Base-by-base conservation (phyloP, 2,888 invertebrate genomes). In the Xiphydria camelus region DNA sequence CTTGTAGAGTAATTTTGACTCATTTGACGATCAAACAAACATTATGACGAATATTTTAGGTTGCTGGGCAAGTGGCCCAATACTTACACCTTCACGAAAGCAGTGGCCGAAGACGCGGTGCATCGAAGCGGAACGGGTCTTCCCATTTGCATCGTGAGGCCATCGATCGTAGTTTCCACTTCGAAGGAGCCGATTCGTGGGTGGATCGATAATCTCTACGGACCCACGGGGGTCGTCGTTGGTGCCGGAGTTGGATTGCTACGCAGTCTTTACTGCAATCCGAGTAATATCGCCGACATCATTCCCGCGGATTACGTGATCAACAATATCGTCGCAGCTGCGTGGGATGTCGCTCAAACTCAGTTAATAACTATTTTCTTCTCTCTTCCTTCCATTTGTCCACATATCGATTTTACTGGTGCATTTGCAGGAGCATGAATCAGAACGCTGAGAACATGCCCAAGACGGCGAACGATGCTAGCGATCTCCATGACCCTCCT, bases 21-120 rank as follows among this genome's bases (percentile, higher is more conserved):
- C 4, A 34, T 34, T 21, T 29, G 12, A 38, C 19, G 3, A 40
- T 21, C 2, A 4, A 14, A 36, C 25, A 22, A 19, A 44, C 6
- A 31, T 45, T 4, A 23, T 20, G n/a, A 21, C 12, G 9, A 29
- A 23, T 26, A 14, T 59, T 64, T 58, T 53, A 83, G 83, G 21
- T 52, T 82, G 10, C 53, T 80, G 2, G 76, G 73, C 0, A 69
- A 74, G 17, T 85, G 83, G 72, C 88, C 88, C 0, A 89, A 90
- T 69, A 87, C 86, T 0, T 89, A 89, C 70, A 81, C 85, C 0
- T 87, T 82, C 66, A 86, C 88, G 0, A 89, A 91, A 73, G 84
- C 86, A 4, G 64, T 88, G 10, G 86, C 84, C 0, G 90, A 91
- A 64, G 80, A 83, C 38, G 61, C 82, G 3, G 75, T 89, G 1